Base-by-base conservation (phyloP, 2,113 vertebrate species). In the Anhinga rufa region DNA sequence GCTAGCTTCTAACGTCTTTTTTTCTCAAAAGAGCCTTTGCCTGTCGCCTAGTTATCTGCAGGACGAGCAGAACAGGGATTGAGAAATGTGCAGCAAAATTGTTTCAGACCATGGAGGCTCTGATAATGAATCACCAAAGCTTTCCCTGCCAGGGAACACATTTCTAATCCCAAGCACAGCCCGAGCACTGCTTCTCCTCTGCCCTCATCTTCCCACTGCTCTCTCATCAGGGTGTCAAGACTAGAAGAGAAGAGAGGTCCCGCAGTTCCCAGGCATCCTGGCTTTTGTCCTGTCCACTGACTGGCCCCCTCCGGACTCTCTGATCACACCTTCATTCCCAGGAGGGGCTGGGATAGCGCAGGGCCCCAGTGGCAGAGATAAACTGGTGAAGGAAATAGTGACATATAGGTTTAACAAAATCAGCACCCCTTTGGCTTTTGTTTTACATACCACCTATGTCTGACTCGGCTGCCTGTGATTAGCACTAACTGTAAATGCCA, bases 121-220 rank as follows among this genome's bases (percentile, higher is more conserved):
- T 58, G 78, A 84, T 72, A 88, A 85, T 74, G 86, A 96, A 94
- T 94, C 82, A 90, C 82, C 55, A 83, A 88, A 97, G 66, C 78
- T 83, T 88, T 71, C 25, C 42, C 61, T 94, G 86, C 55, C 65
- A 61, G 77, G 3, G 1, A 86, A 68, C 17, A 48, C 29, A 64
- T 84, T 93, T 81, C 61, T 91, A 95, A 83, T 86, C 55, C 61
- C 57, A 49, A 86, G 28, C 36, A 64, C 40, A 86, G 60, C 64
- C 60, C 48, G 34, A 91, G 28, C 29, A 29, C 51, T 71, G 58
- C 57, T 52, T 42, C 64, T 94, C 25, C 40, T 92, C 86, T 78
- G 72, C 31, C n/a, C 57, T 85, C 3, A 4, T 61, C 8, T 7
- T 93, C 61, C 31, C 7, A 10, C 49, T 0, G 0, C 24, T 79